A percentile compares a stretch with the other conserved stretches of the same genome.
Evolutionary conservation across 2,797 vertebrate species (phyloP).

Genomic region (Pangasius larnaudii): DNA sequence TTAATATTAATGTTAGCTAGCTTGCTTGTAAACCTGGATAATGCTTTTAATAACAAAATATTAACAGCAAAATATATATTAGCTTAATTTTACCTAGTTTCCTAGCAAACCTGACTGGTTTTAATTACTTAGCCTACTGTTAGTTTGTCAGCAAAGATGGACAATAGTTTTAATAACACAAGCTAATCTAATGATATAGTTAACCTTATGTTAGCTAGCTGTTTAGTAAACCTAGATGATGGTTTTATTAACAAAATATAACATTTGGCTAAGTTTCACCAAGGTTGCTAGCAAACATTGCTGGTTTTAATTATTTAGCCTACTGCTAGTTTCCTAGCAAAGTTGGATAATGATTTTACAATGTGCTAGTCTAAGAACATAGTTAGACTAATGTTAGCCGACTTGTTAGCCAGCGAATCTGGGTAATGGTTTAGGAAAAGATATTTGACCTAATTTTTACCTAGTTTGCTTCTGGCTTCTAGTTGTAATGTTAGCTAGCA

Average conservation of each 20-base stretch:
- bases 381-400: not conserved
- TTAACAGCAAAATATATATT: not conserved
- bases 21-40: not conserved
- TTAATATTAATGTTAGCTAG: not conserved
- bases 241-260: not conserved
- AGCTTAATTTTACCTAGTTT: not conserved
- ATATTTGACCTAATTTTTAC: not conserved
- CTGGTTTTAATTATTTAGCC: not conserved
- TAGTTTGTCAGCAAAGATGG: not conserved
- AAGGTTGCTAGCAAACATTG: not conserved
- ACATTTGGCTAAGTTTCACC: not conserved
- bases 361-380: not conserved
- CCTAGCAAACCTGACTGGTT: not conserved
- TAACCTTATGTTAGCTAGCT: not conserved
- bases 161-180: not conserved
- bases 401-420: not conserved
- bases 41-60: not conserved
- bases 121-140: not conserved
- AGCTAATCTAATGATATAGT: not conserved
- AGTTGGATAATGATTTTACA: not conserved
- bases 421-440: not conserved
- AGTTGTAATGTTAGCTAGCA: not conserved
- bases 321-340: not conserved
- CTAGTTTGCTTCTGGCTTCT: not conserved
- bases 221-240: not conserved